Evolutionary conservation across 2,797 vertebrate species (phyloP), one percentile per base, ranked within the genome.

Genomic region (Mormyrops attenuatus): DNA sequence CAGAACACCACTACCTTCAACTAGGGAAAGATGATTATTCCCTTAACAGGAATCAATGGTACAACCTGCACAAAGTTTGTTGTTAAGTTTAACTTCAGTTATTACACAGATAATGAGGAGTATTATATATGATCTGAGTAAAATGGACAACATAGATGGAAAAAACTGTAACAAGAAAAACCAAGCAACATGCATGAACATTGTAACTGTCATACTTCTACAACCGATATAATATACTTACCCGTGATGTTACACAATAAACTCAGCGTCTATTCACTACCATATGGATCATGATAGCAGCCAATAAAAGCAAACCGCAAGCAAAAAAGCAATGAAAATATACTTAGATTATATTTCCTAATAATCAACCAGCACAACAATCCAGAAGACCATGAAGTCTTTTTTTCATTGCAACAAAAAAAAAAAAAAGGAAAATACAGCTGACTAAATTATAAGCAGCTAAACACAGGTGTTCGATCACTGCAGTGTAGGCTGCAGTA

Each of bases 121-220:
- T 69, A 34, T 34, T 73, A 38, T 41, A 38, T 17, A 73, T 73
- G 49, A 85, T 50, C 50, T 11, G 30, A 82, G 69, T 38, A 86
- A 88, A 80, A 73, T 55, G 86, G 80, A 91, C 89, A 88, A 57
- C 41, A 90, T 90, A 89, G 85, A 86, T 88, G 80, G 73, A 89
- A 89, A 84, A 89, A 86, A 89, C 44, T 73, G 63, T 73, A 22
- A 57, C 49, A 49, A 73, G 53, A 89, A 53, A 80, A 73, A 90
- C 30, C 66, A 88, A 89, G 60, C 50, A 63, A 50, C 85, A 63
- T 26, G 73, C 89, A 84, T 90, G 89, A 87, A 82, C 17, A 85
- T 38, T 15, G 53, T 41, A 50, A 87, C 22, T 55, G 34, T 80
- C 13, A 82, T 47, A 38, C 41, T 22, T 88, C 63, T 34, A 34